Evolutionary conservation across 2,888 invertebrate genomes (phyloP).

Genomic region (Andrena trimmerana): DNA sequence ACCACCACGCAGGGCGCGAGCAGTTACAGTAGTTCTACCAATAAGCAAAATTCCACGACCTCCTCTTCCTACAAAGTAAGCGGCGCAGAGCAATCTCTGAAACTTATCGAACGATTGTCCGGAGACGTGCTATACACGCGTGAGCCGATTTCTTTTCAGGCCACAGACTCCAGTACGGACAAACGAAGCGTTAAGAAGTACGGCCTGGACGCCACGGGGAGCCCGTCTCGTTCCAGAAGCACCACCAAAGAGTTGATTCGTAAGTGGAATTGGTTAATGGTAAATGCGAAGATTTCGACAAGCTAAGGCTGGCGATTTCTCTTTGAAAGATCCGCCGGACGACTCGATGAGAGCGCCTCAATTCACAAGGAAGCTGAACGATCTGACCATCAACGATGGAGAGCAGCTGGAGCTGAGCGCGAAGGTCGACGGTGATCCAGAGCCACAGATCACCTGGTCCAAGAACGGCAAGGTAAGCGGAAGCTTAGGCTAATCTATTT

Average conservation of each 20-base stretch:
- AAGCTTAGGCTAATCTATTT: background rate
- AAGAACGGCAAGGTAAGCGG: slow-evolving; percentile 92
- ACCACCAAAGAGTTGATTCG: slow-evolving; percentile 95
- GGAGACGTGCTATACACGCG: background rate
- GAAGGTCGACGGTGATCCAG: slow-evolving; percentile 96
- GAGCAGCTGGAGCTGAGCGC: slow-evolving; percentile 93
- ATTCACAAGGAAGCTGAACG: slow-evolving; percentile 92
- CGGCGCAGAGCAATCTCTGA: background rate
- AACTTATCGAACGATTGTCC: no score
- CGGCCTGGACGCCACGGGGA: slow-evolving; percentile 91
- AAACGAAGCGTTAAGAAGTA: slow-evolving; percentile 88
- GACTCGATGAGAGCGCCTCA: slow-evolving; percentile 94
- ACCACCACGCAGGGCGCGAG: slow-evolving; percentile 81
- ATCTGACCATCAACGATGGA: slow-evolving; percentile 94
- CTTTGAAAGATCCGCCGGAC: slow-evolving; percentile 91
- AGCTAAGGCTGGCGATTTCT: background rate
- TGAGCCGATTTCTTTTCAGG: slow-evolving; percentile 48
- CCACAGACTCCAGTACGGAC: slow-evolving; percentile 72
- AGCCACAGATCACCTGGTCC: slow-evolving; percentile 95
- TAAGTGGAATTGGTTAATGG: slow-evolving; percentile 84
- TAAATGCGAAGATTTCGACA: background rate
- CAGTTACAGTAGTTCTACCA: slow-evolving; percentile 68
- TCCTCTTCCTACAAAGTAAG: slow-evolving; percentile 75
- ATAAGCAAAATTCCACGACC: slow-evolving; percentile 73
- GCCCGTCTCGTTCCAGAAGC: slow-evolving; percentile 94